These are phyloP conservation scores for Imbricaverruca yamaguchii DNA, from an alignment of 2,888 invertebrate genomes.

Conservation along the genomic window DNA sequence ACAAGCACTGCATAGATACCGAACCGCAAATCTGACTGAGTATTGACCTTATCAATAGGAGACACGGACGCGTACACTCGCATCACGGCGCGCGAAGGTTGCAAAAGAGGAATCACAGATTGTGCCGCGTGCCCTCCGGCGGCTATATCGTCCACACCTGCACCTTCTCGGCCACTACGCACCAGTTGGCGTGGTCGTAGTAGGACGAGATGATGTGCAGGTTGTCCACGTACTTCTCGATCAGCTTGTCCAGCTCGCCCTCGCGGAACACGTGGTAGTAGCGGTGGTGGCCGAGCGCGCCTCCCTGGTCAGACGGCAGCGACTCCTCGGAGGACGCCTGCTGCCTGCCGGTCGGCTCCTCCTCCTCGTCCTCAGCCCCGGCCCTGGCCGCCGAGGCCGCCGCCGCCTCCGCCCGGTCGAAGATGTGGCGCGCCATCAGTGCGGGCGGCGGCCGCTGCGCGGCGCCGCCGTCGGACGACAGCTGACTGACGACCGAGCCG, in stretches of 20 bases:
- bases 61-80: too few species aligned
- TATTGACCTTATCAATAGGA: too few species aligned
- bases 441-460: neutral
- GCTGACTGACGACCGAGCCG: neutral
- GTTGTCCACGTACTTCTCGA: constrained; percentile 85
- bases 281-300: constrained; percentile 32
- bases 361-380: neutral
- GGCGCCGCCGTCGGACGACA: neutral
- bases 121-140: too few species aligned
- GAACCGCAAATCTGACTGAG: too few species aligned
- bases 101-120: too few species aligned
- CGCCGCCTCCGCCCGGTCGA: neutral
- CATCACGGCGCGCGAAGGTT: too few species aligned
- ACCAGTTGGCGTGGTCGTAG: constrained; percentile 96
- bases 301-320: constrained; percentile 32
- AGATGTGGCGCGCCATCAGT: neutral
- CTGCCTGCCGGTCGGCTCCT: neutral
- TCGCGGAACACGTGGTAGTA: constrained; percentile 86
- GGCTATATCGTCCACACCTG: constrained; percentile 87
- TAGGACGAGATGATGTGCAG: constrained; percentile 88
- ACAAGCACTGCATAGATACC: too few species aligned
- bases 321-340: constrained; percentile 32
- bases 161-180: constrained; percentile 89
- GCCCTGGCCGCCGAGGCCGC: neutral
- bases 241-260: constrained; percentile 87